phyloP scores from a whole-genome alignment of 2,113 vertebrate genomes.

The Rhizomys pruinosus region DNA sequence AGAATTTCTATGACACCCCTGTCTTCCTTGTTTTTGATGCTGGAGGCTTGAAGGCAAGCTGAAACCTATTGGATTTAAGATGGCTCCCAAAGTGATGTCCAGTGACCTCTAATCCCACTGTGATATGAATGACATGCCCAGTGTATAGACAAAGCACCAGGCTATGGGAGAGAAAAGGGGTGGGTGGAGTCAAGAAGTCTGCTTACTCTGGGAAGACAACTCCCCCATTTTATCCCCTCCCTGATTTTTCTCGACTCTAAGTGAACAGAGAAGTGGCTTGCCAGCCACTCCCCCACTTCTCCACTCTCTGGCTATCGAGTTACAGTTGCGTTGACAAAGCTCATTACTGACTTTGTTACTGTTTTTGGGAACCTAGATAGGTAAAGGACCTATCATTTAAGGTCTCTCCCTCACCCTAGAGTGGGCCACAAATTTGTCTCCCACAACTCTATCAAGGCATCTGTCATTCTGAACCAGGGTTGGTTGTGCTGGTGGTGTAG shows the following conservation, averaged over 20 bases:
- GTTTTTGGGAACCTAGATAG: not conserved
- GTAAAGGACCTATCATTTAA: not conserved
- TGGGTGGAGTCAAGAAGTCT: too few species aligned
- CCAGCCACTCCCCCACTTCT: not conserved
- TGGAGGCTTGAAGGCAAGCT: not conserved
- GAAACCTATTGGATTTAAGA: not conserved
- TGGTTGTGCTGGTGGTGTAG: accelerated
- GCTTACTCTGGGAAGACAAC: not conserved
- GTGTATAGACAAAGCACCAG: not conserved
- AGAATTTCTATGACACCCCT: not conserved
- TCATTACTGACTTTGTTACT: not conserved
- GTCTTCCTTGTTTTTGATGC: not conserved
- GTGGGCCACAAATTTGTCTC: not conserved
- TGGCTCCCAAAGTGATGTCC: not conserved
- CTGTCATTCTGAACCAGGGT: accelerated
- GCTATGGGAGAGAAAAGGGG: too few species aligned
- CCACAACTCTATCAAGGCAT: accelerated
- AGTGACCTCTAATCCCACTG: not conserved
- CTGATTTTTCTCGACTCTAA: too few species aligned
- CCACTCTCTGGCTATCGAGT: not conserved
- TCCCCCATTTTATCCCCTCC: not conserved
- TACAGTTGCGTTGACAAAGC: not conserved
- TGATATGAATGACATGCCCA: not conserved
- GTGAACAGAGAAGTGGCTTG: not conserved
- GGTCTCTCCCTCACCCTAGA: not conserved